Evolutionary conservation across 2,888 invertebrate genomes (phyloP), one percentile per base, ranked within the genome.

Genomic region (Parascotia fuliginaria): DNA sequence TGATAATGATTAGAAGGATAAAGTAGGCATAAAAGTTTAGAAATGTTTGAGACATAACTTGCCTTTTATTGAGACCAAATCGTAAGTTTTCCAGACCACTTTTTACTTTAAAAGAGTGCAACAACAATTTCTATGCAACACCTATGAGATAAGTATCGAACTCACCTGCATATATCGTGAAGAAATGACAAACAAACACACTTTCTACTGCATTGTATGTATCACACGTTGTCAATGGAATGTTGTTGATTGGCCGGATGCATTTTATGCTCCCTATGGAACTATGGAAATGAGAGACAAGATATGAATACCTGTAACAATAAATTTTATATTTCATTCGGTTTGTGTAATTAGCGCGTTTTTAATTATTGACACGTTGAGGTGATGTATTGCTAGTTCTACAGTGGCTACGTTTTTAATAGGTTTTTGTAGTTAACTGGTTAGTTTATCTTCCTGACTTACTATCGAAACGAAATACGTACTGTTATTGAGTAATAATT

Each of bases 221-320:
- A 38, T 27, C 53, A 44, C 43, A 38, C 56, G 52, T 55, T 22
- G 51, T 48, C 46, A 48, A 15, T 41, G 67, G 65, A 65, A 65
- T 67, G 64, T 33, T 47, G 48, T 57, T 60, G 49, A 55, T 64
- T 42, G 57, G 41, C 64, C 65, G 65, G 65, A 65, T 65, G 55
- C 54, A 50, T 52, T 65, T 63, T 67, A 65, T 63, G 42, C 52
- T 56, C 24, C 47, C 48, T 46, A 55, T 50, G 51, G 55, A 63
- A 57, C 60, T 60, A 67, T 65, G 61, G 57, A 60, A 53, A 64
- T 52, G 42, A 38, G 46, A 33, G 44, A 49, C 14, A 28, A 40
- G 40, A 24, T 44, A 50, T 38, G 40, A 41, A 48, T 39, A 38
- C 60, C 37, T 42, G 45, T 12, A 43, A 64, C 52, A 64, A 47